Evolutionary conservation across 2,113 vertebrate genomes (phyloP), one percentile per base, ranked within the genome.

Genomic region (Carassius auratus): DNA sequence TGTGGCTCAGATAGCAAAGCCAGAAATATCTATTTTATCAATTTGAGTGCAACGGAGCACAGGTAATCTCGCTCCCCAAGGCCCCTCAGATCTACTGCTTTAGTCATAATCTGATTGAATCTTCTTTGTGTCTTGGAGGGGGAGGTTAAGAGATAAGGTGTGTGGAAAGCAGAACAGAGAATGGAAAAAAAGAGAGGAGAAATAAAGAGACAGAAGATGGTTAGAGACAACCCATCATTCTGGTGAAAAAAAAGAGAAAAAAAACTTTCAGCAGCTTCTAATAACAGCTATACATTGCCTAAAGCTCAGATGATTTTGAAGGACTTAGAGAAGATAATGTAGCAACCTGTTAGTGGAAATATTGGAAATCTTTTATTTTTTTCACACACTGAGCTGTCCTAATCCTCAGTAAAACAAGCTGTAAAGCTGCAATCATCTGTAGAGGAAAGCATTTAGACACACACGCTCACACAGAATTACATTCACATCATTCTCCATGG

Each of bases 41-140:
- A 30, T 80, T 5, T 9, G 57, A 88, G 87, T 73, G 68, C 50
- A 84, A 73, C 66, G 8, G 26, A 88, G 81, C 76, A 50, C 85
- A 86, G 87, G 26, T 88, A 81, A 88, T 88, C 87, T 76, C 75
- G 30, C 30, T 57, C 36, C 80, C 76, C 74, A 73, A 76, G 84
- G 84, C 77, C 69, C 74, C 19, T 8, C 36, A 73, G 17, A 81
- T 79, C 76, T 13, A 55, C 59, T 86, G 64, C 84, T 76, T 45
- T 64, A 59, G 8, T 26, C 57, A 75, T 69, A 42, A 59, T 83
- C 81, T 83, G 68, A 42, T 68, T 59, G 26, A 15, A 59, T 55
- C 68, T 57, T 73, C 50, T 73, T 73, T 73, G 73, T 83, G 23
- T 21, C 68, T 87, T 50, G 84, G 38, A 69, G 30, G 61, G 4